Evolutionary conservation across 2,113 vertebrate genomes (phyloP), one percentile per base, ranked within the genome.

Genomic region (Felis chaus): DNA sequence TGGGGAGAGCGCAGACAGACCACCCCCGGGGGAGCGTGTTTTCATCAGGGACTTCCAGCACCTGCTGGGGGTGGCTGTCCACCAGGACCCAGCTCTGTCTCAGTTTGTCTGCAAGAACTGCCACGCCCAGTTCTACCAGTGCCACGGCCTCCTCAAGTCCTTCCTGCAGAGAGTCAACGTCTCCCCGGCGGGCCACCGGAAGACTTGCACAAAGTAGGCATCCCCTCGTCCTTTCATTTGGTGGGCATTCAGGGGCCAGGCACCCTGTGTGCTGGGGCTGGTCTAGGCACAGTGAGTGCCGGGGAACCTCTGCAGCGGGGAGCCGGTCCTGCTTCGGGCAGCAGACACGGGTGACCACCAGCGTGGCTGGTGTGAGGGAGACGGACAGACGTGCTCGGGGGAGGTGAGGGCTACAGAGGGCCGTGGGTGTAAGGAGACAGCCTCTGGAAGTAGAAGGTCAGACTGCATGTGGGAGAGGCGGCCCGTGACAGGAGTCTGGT

Each of bases 121-220:
- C 98, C 99, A 99, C 27, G 91, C 99, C 41, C 99, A 99, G 98
- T 99, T 99, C 98, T 99, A 99, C 96, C 99, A 99, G 96, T 99
- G 99, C 98, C 99, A 99, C 98, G 98, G 99, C 95, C 98, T 99
- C 94, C 99, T 99, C 97, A 98, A 98, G 78, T 96, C 99, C 0
- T 99, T 99, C 78, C 99, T 99, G 93, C 99, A 99, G 98, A 98
- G 99, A 80, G 99, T 99, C 84, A 99, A 99, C 16, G 96, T 98
- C 1, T 99, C 99, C 0, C 99, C 99, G 0, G 87, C 97, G 0
- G 97, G 98, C 41, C 98, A 92, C 2, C 53, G 97, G 15, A 98
- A 98, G 96, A 33, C 98, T 0, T 98, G 98, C 88, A 97, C 98
- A 97, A 98, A 98, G 99, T 99, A 98, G 68, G 98, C 11, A 0